phyloP scores from a whole-genome alignment of 2,797 vertebrate species.

The Catostomus latipinnis region DNA sequence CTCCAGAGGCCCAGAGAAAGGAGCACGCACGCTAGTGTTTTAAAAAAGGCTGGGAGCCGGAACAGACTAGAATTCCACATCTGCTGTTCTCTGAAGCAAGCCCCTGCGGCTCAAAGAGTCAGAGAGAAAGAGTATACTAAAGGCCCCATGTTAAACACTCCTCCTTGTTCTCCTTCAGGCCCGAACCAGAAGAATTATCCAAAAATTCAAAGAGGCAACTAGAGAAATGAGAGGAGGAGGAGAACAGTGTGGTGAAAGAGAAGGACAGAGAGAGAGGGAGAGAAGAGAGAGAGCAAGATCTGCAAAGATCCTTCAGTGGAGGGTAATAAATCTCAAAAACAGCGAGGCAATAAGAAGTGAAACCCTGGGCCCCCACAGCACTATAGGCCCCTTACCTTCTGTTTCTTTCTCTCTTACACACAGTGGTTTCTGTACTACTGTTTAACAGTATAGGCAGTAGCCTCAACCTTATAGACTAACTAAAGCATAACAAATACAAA shows the following conservation, averaged over 20 bases:
- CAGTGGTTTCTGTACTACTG: slow-evolving; percentile 66
- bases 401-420: slow-evolving; percentile 41
- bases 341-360: slow-evolving; percentile 72
- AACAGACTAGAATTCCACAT: slow-evolving; percentile 80
- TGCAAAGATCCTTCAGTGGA: slow-evolving; percentile 73
- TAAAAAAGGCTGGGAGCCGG: slow-evolving; percentile 65
- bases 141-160: slow-evolving; percentile 69
- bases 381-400: slow-evolving; percentile 34
- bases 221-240: slow-evolving; percentile 23
- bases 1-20: slow-evolving; percentile 72
- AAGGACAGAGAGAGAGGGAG: slow-evolving; percentile 63
- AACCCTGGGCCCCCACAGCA: slow-evolving; percentile 43
- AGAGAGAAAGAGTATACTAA: slow-evolving; percentile 43
- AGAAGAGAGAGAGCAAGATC: slow-evolving; percentile 28
- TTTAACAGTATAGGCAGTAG: slow-evolving; percentile 52
- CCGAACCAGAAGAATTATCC: slow-evolving; percentile 75
- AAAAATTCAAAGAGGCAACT: slow-evolving; percentile 70
- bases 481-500: slow-evolving; percentile 69
- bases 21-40: slow-evolving; percentile 71
- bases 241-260: slow-evolving; percentile 31
- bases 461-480: slow-evolving; percentile 51
- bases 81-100: slow-evolving; percentile 82
- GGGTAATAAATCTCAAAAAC: slow-evolving; percentile 79
- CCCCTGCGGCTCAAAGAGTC: slow-evolving; percentile 71
- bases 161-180: slow-evolving; percentile 61